These are phyloP conservation scores for Zaprionus bogoriensis DNA, from an alignment of 2,888 invertebrate species.

Conservation along the genomic window DNA sequence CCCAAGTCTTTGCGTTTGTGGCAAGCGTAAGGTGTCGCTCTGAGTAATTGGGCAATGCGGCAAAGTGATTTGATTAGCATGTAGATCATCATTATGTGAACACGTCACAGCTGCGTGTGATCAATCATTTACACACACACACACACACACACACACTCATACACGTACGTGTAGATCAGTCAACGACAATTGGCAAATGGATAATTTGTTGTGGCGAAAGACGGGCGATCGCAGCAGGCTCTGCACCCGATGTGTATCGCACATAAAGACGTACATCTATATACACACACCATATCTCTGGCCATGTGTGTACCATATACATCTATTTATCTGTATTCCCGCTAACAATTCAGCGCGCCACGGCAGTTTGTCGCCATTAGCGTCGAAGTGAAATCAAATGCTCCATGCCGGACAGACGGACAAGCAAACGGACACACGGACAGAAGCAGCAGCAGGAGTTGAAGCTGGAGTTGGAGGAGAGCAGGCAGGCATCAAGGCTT, in stretches of 20 bases:
- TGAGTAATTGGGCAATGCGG: conserved; percentile 66
- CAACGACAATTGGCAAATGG: conserved; percentile 33
- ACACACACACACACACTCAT: neutral
- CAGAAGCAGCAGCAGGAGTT: conserved; percentile 20
- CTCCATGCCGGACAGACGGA: conserved; percentile 30
- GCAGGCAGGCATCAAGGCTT: conserved; percentile 18
- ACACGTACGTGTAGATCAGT: no score
- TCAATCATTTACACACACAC: neutral
- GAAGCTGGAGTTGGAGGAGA: neutral
- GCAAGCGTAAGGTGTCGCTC: conserved; percentile 56
- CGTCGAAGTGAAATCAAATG: conserved; percentile 78
- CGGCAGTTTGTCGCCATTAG: conserved; percentile 82
- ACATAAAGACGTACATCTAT: no score
- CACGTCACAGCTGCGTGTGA: conserved; percentile 20
- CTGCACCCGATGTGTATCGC: no score
- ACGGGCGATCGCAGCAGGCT: conserved; percentile 22
- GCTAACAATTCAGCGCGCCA: conserved; percentile 73
- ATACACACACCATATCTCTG: neutral
- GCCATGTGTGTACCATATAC: conserved; percentile 17
- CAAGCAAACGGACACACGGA: conserved; percentile 17
- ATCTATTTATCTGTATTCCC: conserved; percentile 9
- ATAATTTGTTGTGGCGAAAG: conserved; percentile 58
- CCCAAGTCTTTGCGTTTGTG: conserved; percentile 65
- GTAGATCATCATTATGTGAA: conserved; percentile 66
- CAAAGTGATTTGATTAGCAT: conserved; percentile 74